Evolutionary conservation across 2,113 vertebrate genomes (phyloP), one percentile per base, ranked within the genome.

Genomic region (Plectropomus leopardus): DNA sequence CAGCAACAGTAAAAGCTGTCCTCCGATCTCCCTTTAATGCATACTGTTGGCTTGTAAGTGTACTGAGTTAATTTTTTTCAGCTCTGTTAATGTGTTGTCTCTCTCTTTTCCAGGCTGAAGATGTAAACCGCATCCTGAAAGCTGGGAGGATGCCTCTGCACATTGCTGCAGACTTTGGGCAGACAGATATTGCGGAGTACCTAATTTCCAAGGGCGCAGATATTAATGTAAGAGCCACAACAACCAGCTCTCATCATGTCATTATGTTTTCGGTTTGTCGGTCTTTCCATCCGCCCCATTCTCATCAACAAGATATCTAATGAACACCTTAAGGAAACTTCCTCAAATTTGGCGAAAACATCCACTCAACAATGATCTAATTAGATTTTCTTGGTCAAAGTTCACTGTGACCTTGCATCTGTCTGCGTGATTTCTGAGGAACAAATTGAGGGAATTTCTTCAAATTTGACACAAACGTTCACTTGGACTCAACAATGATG

Each of bases 141-240:
- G 95, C 95, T 30, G 98, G 97, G 34, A 96, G 98, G 80, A 97
- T 96, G 87, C 98, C 98, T 78, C 94, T 99, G 88, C 98, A 99
- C 89, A 96, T 96, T 42, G 98, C 97, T 76, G 96, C 96, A 40
- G 98, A 99, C 90, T 97, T 95, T 57, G 98, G 98, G 65, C 97
- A 99, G 47, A 86, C 91, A 44, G 96, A 98, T 68, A 95, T 98
- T 71, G 79, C 98, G 90, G 95, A 97, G 79, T 99, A 95, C 82
- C 96, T 99, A 70, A 93, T 99, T 73, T 96, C 97, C 79, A 97
- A 96, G 94, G 98, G 97, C 93, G 98, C 98, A 54, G 96, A 99
- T 80, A 93, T 99, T 86, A 98, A 99, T 64, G 98, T 99, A 96
- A 88, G 96, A 94, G 78, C 63, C 64, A 24, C 17, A 34, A 21